phyloP scores from a whole-genome alignment of 2,797 vertebrate species.

The Hemibagrus guttatus region DNA sequence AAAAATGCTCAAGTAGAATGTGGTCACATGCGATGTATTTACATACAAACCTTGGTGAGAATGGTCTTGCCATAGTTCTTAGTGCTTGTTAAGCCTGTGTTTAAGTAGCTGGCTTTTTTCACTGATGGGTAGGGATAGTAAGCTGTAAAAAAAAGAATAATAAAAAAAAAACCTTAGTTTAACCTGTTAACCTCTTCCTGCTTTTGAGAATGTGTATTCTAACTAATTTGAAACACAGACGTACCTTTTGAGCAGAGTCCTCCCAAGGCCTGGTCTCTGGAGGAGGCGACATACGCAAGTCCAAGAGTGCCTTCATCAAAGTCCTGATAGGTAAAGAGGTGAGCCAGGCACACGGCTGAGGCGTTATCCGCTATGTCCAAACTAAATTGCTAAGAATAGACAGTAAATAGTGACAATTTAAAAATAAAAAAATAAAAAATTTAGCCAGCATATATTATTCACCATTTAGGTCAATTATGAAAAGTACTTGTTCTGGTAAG shows the following conservation, averaged over 20 bases:
- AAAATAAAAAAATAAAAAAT: not conserved
- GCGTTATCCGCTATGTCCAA: slow-evolving; percentile 91
- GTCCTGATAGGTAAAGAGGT: slow-evolving; percentile 98
- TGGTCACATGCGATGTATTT: not conserved
- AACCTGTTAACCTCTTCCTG: not conserved
- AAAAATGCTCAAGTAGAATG: not conserved
- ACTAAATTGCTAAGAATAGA: slow-evolving; percentile 88
- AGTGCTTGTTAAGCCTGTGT: slow-evolving; percentile 97
- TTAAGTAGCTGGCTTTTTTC: slow-evolving; percentile 90
- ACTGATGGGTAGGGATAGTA: slow-evolving; percentile 80
- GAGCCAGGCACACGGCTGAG: slow-evolving; percentile 90
- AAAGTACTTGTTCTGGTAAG: not conserved
- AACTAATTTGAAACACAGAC: not conserved
- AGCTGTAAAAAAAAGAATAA: slow-evolving; percentile 73
- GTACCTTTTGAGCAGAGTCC: slow-evolving; percentile 93
- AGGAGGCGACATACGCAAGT: slow-evolving; percentile 93
- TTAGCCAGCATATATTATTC: not conserved
- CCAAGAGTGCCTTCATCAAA: slow-evolving; percentile 96
- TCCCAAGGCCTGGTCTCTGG: slow-evolving; percentile 86
- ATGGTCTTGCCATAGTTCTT: slow-evolving; percentile 99
- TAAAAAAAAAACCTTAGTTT: slow-evolving; percentile 1
- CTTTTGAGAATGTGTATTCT: not conserved
- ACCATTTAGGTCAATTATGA: no score
- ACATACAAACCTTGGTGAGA: slow-evolving; percentile 87
- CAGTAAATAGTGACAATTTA: not conserved